Base-by-base conservation (phyloP, 2,113 vertebrate genomes). In the Tylochromis polylepis region DNA sequence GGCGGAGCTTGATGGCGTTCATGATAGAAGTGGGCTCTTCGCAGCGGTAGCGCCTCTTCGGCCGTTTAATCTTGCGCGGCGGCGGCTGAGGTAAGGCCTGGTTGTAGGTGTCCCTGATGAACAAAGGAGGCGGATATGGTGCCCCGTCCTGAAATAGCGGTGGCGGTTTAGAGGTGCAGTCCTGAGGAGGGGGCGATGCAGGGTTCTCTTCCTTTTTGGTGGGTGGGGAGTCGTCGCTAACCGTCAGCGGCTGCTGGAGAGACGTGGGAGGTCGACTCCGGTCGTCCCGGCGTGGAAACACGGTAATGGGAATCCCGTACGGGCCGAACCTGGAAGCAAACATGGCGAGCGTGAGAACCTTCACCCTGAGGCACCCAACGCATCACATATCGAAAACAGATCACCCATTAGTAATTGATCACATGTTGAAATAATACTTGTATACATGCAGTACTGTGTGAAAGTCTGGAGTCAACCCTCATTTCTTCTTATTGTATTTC, bases 21-120 rank as follows among this genome's bases (percentile, higher is more conserved):
- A 99, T 98, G 90, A 99, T 99, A 49, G 98, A 99, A 70, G 98
- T 99, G 75, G 99, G 97, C 91, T 99, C 99, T 96, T 99, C 99
- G 89, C 97, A 96, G 95, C 98, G 99, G 94, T 99, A 97, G 92
- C 98, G 98, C 27, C 98, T 96, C 92, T 99, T 99, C 53, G 98
- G 98, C 89, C 98, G 97, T 89, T 98, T 99, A 92, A 99, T 99
- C 95, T 98, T 98, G 59, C 98, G 97, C n/a, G 98, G 98, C 0
- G 96, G 98, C 8, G 99, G 98, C 95, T 99, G 98, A 98, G 99
- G 98, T 98, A 99, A 97, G 87, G 98, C 97, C 93, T 99, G 98
- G 97, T 98, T 98, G 93, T 99, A 99, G 0, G 98, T 98, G 97
- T 99, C 98, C 97, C 99, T 98, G 97, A 99, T 98, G 96, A 99